Percentiles rank a stretch among this genome's conserved stretches.
Conservation (phyloP, 1,140 invertebrate genomes). For the Drosophila equinoxialis region DNA sequence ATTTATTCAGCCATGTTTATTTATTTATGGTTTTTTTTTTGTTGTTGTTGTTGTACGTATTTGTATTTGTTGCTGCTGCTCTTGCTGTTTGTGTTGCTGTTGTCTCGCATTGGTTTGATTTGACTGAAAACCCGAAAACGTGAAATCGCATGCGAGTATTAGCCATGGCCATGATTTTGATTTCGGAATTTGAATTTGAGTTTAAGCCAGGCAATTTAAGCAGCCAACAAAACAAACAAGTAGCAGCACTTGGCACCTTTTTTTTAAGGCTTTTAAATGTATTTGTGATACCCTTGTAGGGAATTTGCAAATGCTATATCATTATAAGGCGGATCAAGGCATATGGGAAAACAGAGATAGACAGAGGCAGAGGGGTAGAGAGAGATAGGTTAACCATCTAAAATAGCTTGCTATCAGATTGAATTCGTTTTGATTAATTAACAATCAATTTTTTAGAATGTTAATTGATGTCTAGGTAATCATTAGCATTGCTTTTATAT, state of each 20-base stretch:
- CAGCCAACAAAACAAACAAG: constrained; percentile 33
- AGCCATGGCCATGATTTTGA: constrained; percentile 78
- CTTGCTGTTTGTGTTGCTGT: constrained; percentile 29
- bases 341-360: neutral
- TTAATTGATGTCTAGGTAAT: constrained; percentile 14
- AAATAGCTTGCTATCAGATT: neutral
- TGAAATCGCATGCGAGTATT: constrained; percentile 68
- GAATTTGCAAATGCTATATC: constrained; percentile 14
- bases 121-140: constrained; percentile 59
- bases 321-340: neutral
- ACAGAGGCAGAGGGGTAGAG: neutral
- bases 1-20: constrained; percentile 79
- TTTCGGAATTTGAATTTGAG: constrained; percentile 46
- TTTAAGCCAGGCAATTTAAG: constrained; percentile 51
- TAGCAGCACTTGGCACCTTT: constrained; percentile 22
- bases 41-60: constrained; percentile 17
- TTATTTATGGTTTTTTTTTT: constrained; percentile 63
- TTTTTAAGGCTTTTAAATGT: constrained; percentile 22
- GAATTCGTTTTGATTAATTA: neutral
- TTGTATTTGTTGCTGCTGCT: constrained; percentile 16
- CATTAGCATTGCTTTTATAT: neutral
- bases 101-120: constrained; percentile 40
- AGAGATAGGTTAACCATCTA: neutral
- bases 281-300: constrained; percentile 45
- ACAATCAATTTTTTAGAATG: constrained; percentile 14